Evolutionary conservation across 1,140 invertebrate species (phyloP).

Genomic region (Leptonema lineaticorne): DNA sequence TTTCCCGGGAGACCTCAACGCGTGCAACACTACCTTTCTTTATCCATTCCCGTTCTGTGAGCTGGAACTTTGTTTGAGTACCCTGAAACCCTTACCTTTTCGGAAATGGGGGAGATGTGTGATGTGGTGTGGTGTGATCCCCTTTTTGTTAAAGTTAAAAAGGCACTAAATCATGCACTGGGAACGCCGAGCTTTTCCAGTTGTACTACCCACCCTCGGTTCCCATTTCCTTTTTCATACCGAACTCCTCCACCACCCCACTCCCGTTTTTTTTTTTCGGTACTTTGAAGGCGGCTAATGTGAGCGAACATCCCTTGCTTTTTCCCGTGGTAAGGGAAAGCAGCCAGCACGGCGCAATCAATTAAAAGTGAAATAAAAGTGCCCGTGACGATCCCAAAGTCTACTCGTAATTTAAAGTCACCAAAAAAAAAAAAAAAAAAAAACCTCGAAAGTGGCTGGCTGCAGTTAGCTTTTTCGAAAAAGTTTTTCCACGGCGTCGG

Average conservation of each 20-base stretch:
- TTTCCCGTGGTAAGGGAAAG: neutral
- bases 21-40: too few relatives aligned
- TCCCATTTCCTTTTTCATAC: neutral
- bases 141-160: constrained; percentile 15
- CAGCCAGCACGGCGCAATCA: neutral
- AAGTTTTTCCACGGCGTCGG: too few relatives aligned
- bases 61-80: constrained; percentile 29
- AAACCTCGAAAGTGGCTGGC: too few relatives aligned
- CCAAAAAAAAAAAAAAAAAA: too few relatives aligned
- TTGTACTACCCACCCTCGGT: neutral
- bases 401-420: too few relatives aligned
- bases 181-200: neutral
- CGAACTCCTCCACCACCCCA: neutral
- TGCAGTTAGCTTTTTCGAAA: too few relatives aligned
- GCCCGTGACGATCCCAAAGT: neutral
- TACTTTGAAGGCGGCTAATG: too few relatives aligned
- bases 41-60: neutral
- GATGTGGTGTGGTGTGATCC: neutral
- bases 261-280: too few relatives aligned
- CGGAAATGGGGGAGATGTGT: neutral
- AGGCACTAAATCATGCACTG: constrained; percentile 24
- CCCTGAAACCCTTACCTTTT: neutral
- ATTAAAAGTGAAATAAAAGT: constrained; percentile 5
- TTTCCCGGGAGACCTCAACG: constrained; percentile 22
- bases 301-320: too few relatives aligned